Evolutionary conservation across 2,797 vertebrate species (phyloP).

Genomic region (Neopelma chrysocephalum): DNA sequence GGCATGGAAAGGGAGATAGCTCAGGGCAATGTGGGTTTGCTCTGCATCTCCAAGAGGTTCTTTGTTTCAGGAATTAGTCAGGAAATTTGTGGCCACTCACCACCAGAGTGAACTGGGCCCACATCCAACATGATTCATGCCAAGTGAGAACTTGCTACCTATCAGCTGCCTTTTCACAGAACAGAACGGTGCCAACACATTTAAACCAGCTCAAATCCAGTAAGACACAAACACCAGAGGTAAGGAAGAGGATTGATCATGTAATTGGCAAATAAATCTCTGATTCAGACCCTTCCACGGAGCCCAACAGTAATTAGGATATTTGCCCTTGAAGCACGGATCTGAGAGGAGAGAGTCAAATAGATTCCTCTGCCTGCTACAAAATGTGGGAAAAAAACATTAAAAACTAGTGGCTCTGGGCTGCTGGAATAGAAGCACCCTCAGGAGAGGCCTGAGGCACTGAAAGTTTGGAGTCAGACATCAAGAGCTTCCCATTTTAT

Average conservation of each 20-base stretch:
- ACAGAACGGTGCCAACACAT: not conserved
- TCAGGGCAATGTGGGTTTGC: not conserved
- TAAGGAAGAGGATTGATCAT: not conserved
- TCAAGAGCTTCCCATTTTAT: not conserved
- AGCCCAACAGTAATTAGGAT: not conserved
- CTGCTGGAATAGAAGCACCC: conserved; percentile 19
- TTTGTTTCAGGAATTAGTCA: not conserved
- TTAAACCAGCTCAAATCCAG: not conserved
- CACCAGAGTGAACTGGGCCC: not conserved
- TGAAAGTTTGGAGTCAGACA: conserved; percentile 25
- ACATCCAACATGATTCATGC: fast-evolving
- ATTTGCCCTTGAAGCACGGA: not conserved
- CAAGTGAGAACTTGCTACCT: not conserved
- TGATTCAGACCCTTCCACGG: not conserved
- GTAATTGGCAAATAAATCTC: not conserved
- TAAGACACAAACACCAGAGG: not conserved
- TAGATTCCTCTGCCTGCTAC: not conserved
- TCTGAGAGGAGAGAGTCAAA: not conserved
- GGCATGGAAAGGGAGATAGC: not conserved
- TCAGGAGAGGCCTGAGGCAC: conserved; percentile 44
- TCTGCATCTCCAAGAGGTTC: not conserved
- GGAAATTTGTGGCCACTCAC: not conserved
- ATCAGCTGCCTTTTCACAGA: not conserved
- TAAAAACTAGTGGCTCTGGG: not conserved
- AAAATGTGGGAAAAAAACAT: not conserved